Base-by-base conservation (phyloP, 1,140 invertebrate species). In the Tachypleus tridentatus region DNA sequence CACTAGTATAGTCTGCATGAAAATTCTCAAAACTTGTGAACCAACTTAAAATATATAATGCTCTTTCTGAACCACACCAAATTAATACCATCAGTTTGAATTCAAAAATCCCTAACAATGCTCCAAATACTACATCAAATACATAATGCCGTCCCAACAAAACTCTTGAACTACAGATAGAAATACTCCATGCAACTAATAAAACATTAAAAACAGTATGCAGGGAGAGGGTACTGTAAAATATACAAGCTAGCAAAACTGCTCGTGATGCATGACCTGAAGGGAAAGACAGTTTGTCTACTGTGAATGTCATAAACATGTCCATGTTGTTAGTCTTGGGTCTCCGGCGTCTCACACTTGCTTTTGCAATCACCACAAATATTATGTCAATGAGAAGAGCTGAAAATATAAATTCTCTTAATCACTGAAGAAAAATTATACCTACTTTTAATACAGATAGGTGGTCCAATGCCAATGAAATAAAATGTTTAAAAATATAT, bases 281-380 rank as follows among this genome's bases (percentile, higher is more conserved):
- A 49, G 95, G 96, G 76, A 98, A 98, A 52, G 93, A 93, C 74
- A 87, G 97, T 72, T 93, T 88, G 76, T 98, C 95, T 0, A 92
- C 80, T 1, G 83, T 81, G 77, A 73, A 81, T 76, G 81, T 77
- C 4, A 79, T 73, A 64, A 83, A 81, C 78, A 83, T 82, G 68
- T 90, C 86, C 67, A 76, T 74, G 54, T 76, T 73, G 73, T 89
- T 87, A 47, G 81, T 77, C 2, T 79, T 68, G 10, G 93, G 94
- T 58, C 95, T 78, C 73, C 85, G 79, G 72, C 95, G 78, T 67
- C 89, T 79, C 10, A 87, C 82, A 58, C 84, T 75, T 4, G 93
- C 85, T 80, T 98, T 98, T 3, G 89, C 67, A 3, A 93, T 64
- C 3, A 86, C 89, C 61, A 97, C 81, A 3, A 88, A 69, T n/a